Percentiles rank a stretch among this genome's conserved stretches.
These are phyloP conservation scores for Centropus unirufus DNA, from an alignment of 2,113 vertebrate species.

Conservation along the genomic window DNA sequence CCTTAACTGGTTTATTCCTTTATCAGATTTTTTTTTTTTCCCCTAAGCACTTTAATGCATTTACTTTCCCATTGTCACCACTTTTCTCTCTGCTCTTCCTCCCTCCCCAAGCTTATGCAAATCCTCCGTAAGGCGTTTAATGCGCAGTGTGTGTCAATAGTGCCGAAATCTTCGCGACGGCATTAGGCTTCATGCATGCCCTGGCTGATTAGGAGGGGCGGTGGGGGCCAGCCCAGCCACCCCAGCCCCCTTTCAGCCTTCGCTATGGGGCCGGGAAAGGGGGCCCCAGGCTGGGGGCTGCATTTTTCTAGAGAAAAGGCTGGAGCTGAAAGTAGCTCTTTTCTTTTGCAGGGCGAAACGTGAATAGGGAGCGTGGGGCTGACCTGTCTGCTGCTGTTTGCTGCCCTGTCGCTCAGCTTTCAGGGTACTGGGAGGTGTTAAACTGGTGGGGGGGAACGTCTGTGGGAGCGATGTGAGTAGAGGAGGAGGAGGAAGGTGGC, in stretches of 20 bases:
- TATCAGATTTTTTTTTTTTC: constrained; percentile 34
- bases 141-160: not conserved
- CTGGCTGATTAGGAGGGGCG: not conserved
- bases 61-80: constrained; percentile 54
- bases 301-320: constrained; percentile 28
- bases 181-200: constrained; percentile 17
- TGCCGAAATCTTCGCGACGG: not conserved
- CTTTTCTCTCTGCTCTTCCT: constrained; percentile 4
- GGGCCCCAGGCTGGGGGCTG: not conserved
- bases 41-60: constrained; percentile 68
- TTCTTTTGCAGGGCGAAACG: not conserved
- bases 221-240: not conserved
- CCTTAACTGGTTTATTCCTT: constrained; percentile 71
- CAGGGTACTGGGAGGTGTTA: not conserved
- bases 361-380: not conserved
- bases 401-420: not conserved
- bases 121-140: constrained; percentile 63
- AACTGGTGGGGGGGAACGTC: fast-evolving
- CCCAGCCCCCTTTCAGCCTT: not conserved
- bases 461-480: fast-evolving
- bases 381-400: not conserved
- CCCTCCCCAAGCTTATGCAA: constrained; percentile 61
- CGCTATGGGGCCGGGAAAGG: not conserved
- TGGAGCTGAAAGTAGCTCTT: constrained; percentile 4
- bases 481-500: not conserved